Evolutionary conservation across 2,888 invertebrate genomes (phyloP), one percentile per base, ranked within the genome.

Genomic region (Cephalotes varians): DNA sequence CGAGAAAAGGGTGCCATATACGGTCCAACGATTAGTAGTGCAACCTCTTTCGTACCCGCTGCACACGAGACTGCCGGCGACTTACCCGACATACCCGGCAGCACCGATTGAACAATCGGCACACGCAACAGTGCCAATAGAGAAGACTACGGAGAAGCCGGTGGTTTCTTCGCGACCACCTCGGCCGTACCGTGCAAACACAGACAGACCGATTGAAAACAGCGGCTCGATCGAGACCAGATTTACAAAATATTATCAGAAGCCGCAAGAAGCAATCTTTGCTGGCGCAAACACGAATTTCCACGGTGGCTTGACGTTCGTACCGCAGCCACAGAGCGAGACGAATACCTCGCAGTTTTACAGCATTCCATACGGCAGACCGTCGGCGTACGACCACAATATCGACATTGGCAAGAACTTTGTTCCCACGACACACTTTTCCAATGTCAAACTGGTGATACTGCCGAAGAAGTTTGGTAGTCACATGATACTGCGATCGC

Each of bases 111-210:
- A 96, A 51, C 95, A 95, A 1, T 94, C 95, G 89, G 95, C 95
- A 0, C 95, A 95, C 81, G 94, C 95, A 2, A 95, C 95, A 10
- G 25, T 67, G 0, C 65, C 95, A 0, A 95, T 96, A 0, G 95
- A 95, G 84, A 96, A 95, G 77, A 95, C 96, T 47, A 95, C 97
- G 0, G 96, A 96, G 85, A 96, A 96, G 87, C 95, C 96, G 1
- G 95, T 96, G 82, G 96, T 96, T 0, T 58, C 34, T 3, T 44
- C 74, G n/a, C 47, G 15, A 1, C 72, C 96, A 84, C 96, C 96
- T 7, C 95, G 95, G 1, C 95, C 96, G 44, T 65, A 65, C 2
- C 40, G 64, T 4, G 25, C 40, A 18, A 18, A 44, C 44, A 18
- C 95, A 0, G 44, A 10, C 34, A 51, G 31, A 10, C 21, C 54